phyloP scores from a whole-genome alignment of 1,140 invertebrate species.

The Notospermus geniculatus region DNA sequence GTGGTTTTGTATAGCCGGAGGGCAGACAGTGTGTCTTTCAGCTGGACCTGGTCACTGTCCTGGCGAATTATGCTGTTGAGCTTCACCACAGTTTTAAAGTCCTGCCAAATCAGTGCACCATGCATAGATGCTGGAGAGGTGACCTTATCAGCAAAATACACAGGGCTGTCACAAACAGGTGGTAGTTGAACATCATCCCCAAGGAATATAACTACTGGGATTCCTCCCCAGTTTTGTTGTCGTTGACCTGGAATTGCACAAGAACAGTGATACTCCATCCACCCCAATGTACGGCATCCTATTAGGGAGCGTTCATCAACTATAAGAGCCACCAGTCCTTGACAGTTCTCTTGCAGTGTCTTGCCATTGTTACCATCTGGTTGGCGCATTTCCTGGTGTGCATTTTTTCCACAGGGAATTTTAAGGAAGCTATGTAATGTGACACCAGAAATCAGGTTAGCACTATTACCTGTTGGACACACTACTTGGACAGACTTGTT shows the following conservation, averaged over 20 bases:
- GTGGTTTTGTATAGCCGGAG: not conserved
- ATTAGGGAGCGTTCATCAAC: not conserved
- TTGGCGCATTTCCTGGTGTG: not conserved
- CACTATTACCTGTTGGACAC: conserved; percentile 2
- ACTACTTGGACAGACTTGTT: conserved; percentile 15
- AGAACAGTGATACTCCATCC: conserved; percentile 26
- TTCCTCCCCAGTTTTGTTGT: conserved; percentile 19
- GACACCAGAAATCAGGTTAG: not conserved
- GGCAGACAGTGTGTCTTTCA: conserved; percentile 16
- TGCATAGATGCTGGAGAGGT: conserved; percentile 17
- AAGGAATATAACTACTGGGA: conserved; percentile 28
- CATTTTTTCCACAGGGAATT: not conserved
- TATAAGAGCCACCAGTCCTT: not conserved
- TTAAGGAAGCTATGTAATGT: not conserved
- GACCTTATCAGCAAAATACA: conserved; percentile 16
- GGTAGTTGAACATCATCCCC: conserved; percentile 28
- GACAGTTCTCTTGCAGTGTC: not conserved
- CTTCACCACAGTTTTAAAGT: conserved; percentile 19
- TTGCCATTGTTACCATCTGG: not conserved
- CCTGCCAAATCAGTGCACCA: conserved; percentile 24
- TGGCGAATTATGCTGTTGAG: conserved; percentile 24
- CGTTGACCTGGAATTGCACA: conserved; percentile 13
- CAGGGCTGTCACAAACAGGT: conserved; percentile 24
- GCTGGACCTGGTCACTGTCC: conserved; percentile 11
- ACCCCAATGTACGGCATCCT: conserved; percentile 18